A percentile compares a stretch with the other conserved stretches of the same genome.
phyloP scores from a whole-genome alignment of 2,113 vertebrate genomes.

The Sigmodon hispidus region DNA sequence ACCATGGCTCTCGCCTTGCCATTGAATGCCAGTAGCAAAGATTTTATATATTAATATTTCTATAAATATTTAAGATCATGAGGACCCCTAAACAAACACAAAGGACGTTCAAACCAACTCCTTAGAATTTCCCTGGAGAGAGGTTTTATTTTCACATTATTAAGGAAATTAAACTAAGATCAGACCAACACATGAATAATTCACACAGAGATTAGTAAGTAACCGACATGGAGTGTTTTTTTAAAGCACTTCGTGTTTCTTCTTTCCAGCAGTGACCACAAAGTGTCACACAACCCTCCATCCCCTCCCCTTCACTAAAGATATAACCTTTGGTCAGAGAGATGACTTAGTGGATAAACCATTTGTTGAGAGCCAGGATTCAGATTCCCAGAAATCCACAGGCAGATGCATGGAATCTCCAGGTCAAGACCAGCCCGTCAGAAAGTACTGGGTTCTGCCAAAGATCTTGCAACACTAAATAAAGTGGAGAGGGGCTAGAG shows the following conservation, averaged over 20 bases:
- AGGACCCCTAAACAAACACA: conserved; percentile 57
- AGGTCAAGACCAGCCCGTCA: background rate
- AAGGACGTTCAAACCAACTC: conserved; percentile 48
- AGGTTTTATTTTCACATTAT: background rate
- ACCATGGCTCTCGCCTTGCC: background rate
- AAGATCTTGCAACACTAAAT: background rate
- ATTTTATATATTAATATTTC: conserved; percentile 73
- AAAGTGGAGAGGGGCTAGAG: background rate
- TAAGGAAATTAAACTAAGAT: conserved; percentile 78
- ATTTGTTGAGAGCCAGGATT: background rate
- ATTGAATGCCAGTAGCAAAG: conserved; percentile 47
- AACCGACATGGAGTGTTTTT: conserved; percentile 35
- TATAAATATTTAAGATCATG: conserved; percentile 80
- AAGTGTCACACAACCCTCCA: conserved; percentile 57
- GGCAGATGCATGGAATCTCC: background rate
- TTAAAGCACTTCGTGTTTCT: background rate
- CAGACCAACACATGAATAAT: conserved; percentile 80
- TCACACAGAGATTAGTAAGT: conserved; percentile 79
- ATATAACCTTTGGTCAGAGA: background rate
- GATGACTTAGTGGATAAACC: background rate
- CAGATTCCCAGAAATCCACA: background rate
- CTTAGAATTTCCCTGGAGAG: conserved; percentile 45
- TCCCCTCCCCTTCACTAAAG: conserved; percentile 74
- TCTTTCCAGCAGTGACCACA: conserved; percentile 62
- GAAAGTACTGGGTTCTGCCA: background rate